A percentile compares a stretch with the other conserved stretches of the same genome.
These are phyloP conservation scores for Eledona agricola DNA, from an alignment of 2,888 invertebrate genomes.

Conservation along the genomic window DNA sequence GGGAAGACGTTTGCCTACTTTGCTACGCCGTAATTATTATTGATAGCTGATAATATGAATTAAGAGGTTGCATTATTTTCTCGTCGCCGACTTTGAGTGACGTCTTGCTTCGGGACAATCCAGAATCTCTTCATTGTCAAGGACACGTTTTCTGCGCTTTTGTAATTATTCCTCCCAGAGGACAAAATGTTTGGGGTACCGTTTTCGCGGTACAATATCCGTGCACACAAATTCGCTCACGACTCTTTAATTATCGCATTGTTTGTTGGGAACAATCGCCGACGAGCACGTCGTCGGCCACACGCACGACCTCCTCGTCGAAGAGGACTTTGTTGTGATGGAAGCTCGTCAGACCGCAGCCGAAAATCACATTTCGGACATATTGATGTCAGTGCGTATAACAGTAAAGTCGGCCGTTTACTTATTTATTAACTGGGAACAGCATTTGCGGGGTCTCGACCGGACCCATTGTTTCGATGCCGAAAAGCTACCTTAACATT, in stretches of 20 bases:
- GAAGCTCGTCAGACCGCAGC: conserved; percentile 17
- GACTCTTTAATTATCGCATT: conserved; percentile 12
- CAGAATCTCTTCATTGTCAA: too few species aligned
- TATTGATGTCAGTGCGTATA: conserved; percentile 36
- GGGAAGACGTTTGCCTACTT: conserved; percentile 60
- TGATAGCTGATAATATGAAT: conserved; percentile 42
- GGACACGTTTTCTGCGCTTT: too few species aligned
- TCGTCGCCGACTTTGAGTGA: too few species aligned
- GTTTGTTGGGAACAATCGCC: conserved; percentile 14
- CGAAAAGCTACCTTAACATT: conserved; percentile 28
- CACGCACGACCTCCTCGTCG: conserved; percentile 2
- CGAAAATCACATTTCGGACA: conserved; percentile 31
- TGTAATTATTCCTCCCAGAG: too few species aligned
- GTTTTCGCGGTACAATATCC: neutral
- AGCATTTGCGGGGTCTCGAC: conserved; percentile 16
- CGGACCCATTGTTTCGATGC: conserved; percentile 30
- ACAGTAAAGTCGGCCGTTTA: conserved; percentile 29
- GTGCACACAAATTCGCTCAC: conserved; percentile 5
- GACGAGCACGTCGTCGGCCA: conserved; percentile 10
- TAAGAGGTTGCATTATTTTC: conserved; percentile 39
- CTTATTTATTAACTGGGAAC: conserved; percentile 37
- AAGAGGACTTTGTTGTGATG: conserved; percentile 2
- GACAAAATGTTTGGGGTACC: too few species aligned
- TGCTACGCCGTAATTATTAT: conserved; percentile 45
- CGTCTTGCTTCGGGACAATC: too few species aligned